Base-by-base conservation (phyloP, 1,140 invertebrate species). In the Cepaea nemoralis region DNA sequence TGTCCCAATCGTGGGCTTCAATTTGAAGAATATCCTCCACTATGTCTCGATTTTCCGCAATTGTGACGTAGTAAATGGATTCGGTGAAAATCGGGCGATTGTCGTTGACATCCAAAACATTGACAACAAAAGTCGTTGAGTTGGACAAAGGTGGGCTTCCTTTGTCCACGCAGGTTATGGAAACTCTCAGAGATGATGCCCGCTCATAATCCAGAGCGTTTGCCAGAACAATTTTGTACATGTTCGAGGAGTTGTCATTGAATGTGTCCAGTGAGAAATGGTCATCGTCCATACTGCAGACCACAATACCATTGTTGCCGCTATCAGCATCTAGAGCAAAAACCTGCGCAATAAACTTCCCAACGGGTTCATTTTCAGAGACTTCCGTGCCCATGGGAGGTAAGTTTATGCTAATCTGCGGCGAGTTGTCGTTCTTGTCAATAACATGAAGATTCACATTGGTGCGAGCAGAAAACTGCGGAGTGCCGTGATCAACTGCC, bases 71-170 rank as follows among this genome's bases (percentile, higher is more conserved):
- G 91, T 98, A 97, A 90, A 98, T 98, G 83, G 94, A 95, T 88
- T 97, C 95, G 87, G 96, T 96, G 91, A 98, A 98, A 73, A 96
- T 94, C 12, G 97, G 97, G 74, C 96, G 95, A 90, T 98, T 98
- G 92, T 99, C 97, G 90, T 99, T 99, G 0, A 97, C 96, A 91
- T 99, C 97, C 91, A 88, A 83, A 31, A 98, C 96, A 12, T 95
- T 96, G 42, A 98, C 96, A 89, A 98, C 97, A 22, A 99, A 97
- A 50, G 93, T 95, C 93, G 98, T 95, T 31, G 94, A 94, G 0
- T 96, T 97, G 33, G 71, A 82, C 75, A 97, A 90, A 0, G 97
- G 96, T 0, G 82, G 83, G 95, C 96, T 76, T 95, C 94, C 0
- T 95, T 93, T 39, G 95, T 94, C 0, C 94, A 94, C 71, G 66